Base-by-base conservation (phyloP, 1,140 invertebrate species). In the Cotesia typhae region DNA sequence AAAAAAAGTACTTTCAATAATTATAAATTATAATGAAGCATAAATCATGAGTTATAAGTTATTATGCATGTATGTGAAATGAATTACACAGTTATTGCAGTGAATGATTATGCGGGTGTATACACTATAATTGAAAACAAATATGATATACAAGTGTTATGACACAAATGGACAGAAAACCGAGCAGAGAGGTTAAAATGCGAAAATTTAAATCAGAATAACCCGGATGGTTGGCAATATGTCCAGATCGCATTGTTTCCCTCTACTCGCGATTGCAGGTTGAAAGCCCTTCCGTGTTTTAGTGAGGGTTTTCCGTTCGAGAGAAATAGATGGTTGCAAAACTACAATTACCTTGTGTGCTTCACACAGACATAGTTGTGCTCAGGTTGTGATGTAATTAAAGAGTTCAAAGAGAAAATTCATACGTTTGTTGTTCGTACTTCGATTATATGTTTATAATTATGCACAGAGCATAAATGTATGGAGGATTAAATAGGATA, bases 201-300 rank as follows among this genome's bases (percentile, higher is more conserved):
- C 75, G 81, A 78, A 82, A 84, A 84, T 84, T 83, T 83, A 82
- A 83, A 83, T 83, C 80, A 81, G 77, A 83, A 82, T 82, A 77
- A 80, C 76, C 73, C 72, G 78, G 78, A 80, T 76, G 74, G 68
- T 51, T 66, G 57, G 73, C 76, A 78, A 80, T 82, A 82, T 82
- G 81, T 81, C 78, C 75, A 70, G 74, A 81, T 80, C 74, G 75
- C 73, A 81, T 82, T 82, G 81, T 82, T 79, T 78, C 53, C 14
- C 14, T 68, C 28, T 28, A 28, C 28, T 28, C 38, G 51, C 47
- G 51, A 51, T 36, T 53, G 66, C 51, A 67, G 66, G 51, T 55
- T 67, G 28, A 67, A 55, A 74, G 72, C 72, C 63, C 72, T 70
- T 64, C 41, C 64, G 64, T 61, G 57, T 70, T 73, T 70, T 47